Evolutionary conservation across 2,113 vertebrate genomes (phyloP).

Genomic region (Patagioenas fasciata): DNA sequence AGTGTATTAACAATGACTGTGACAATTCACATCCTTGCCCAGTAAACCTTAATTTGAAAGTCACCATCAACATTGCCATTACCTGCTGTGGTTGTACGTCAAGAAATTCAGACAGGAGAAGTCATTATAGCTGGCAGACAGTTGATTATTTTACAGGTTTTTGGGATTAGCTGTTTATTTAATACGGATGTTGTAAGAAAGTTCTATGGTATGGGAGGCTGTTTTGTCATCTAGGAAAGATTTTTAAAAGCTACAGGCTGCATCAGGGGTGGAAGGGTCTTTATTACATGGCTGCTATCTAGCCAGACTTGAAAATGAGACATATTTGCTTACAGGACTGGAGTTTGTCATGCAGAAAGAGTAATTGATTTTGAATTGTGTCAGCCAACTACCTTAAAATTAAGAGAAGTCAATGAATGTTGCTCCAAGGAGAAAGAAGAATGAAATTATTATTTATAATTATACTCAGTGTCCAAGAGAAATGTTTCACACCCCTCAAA

Average conservation of each 20-base stretch:
- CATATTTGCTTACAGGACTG: conserved; percentile 63
- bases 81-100: conserved; percentile 49
- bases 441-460: conserved; percentile 73
- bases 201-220: conserved; percentile 52
- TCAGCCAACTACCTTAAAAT: conserved; percentile 72
- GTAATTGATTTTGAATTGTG: conserved; percentile 78
- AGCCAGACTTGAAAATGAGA: conserved; percentile 72
- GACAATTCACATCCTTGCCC: neutral
- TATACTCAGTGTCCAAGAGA: conserved; percentile 67
- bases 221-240: conserved; percentile 65
- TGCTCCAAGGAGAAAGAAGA: conserved; percentile 72
- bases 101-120: conserved; percentile 55
- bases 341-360: conserved; percentile 73
- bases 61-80: neutral
- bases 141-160: conserved; percentile 59
- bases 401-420: conserved; percentile 67
- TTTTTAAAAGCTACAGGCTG: conserved; percentile 68
- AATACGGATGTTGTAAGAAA: conserved; percentile 64
- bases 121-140: conserved; percentile 55
- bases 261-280: conserved; percentile 64
- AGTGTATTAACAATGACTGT: neutral
- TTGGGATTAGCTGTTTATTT: conserved; percentile 52
- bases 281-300: conserved; percentile 67
- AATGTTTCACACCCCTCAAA: conserved; percentile 48
- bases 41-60: neutral